Percentiles rank a stretch among this genome's conserved stretches.
Conservation (phyloP, 2,113 vertebrate genomes). For the Atherinomorus stipes region DNA sequence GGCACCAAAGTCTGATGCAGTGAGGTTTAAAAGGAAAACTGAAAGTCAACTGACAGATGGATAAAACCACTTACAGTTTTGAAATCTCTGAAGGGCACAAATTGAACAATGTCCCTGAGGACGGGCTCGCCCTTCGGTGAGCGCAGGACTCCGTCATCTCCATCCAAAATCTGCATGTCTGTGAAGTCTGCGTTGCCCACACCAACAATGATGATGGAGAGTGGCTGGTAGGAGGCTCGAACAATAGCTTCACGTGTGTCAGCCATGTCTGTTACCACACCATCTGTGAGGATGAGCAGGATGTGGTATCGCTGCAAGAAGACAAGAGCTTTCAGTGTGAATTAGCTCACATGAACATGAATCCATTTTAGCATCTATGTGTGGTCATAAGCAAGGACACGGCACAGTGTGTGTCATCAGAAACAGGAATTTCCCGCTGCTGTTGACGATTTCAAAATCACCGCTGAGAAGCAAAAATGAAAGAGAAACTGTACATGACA, state of each 20-base stretch:
- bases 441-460: slow-evolving; percentile 25
- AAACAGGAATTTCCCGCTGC: slow-evolving; percentile 34
- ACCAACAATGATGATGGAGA: slow-evolving; percentile 96
- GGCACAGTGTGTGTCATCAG: slow-evolving; percentile 26
- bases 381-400: slow-evolving; percentile 23
- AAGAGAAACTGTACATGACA: neutral
- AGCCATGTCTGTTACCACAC: slow-evolving; percentile 94
- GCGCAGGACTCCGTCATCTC: slow-evolving; percentile 90
- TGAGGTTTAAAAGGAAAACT: neutral
- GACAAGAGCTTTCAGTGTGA: slow-evolving; percentile 38
- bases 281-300: slow-evolving; percentile 94
- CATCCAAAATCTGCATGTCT: slow-evolving; percentile 95
- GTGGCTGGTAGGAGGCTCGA: slow-evolving; percentile 91
- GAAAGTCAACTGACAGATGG: slow-evolving; percentile 28
- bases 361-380: slow-evolving; percentile 16
- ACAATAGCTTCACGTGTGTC: slow-evolving; percentile 96
- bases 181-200: slow-evolving; percentile 97
- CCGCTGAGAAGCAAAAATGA: no score
- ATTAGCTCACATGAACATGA: slow-evolving; percentile 27
- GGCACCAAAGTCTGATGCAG: slow-evolving; percentile 15
- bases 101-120: slow-evolving; percentile 93
- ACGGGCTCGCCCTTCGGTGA: slow-evolving; percentile 92
- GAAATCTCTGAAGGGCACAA: slow-evolving; percentile 96
- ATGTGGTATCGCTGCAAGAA: slow-evolving; percentile 91
- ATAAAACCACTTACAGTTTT: slow-evolving; percentile 89